phyloP scores from a whole-genome alignment of 2,797 vertebrate species.

The Falco cherrug region DNA sequence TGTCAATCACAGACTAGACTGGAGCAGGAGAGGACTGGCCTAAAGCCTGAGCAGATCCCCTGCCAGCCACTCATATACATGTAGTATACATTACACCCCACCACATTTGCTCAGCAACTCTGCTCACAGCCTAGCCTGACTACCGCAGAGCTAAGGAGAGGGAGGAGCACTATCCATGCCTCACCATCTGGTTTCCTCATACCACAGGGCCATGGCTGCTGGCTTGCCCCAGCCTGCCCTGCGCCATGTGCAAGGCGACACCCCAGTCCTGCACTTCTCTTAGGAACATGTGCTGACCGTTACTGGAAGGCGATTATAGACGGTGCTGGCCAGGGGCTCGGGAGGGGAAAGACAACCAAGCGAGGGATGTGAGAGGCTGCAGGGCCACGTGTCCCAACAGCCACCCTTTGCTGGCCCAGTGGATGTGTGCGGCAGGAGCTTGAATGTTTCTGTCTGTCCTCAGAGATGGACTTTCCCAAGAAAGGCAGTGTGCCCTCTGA shows the following conservation, averaged over 20 bases:
- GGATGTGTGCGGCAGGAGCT: not conserved
- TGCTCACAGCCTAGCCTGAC: conserved; percentile 42
- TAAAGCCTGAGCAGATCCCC: conserved; percentile 87
- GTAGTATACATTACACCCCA: conserved; percentile 72
- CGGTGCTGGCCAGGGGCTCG: not conserved
- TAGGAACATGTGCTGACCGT: not conserved
- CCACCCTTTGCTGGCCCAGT: not conserved
- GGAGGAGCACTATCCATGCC: not conserved
- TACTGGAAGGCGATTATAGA: not conserved
- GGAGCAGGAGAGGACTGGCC: conserved; percentile 92
- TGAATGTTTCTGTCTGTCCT: not conserved
- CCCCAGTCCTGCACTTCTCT: not conserved
- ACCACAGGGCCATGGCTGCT: not conserved
- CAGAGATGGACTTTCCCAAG: not conserved
- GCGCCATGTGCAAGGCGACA: not conserved
- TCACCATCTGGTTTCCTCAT: not conserved
- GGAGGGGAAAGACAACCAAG: not conserved
- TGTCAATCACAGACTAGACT: conserved; percentile 92
- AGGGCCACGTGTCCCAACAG: not conserved
- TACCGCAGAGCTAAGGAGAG: not conserved
- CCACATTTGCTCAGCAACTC: conserved; percentile 32
- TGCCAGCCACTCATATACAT: conserved; percentile 81
- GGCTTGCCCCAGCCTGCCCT: not conserved
- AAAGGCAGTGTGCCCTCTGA: not conserved
- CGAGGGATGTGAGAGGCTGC: not conserved